phyloP scores from a whole-genome alignment of 2,888 invertebrate genomes.

The Podotricha telesiphe region DNA sequence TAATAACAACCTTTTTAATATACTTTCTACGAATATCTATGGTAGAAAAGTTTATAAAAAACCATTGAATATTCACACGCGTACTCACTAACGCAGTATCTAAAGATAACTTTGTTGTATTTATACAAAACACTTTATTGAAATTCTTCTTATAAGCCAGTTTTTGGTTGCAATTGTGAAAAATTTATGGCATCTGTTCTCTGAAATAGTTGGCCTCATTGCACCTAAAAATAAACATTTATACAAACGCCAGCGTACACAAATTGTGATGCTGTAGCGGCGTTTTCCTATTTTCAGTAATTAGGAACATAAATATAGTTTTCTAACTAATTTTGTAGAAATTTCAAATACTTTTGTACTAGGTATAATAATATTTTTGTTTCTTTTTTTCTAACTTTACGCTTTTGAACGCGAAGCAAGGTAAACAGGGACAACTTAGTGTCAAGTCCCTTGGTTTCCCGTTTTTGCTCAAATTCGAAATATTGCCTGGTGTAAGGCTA shows the following conservation, averaged over 20 bases:
- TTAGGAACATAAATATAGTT: conserved; percentile 8
- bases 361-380: too few species aligned
- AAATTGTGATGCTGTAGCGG: conserved; percentile 7
- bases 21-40: neutral
- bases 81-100: neutral
- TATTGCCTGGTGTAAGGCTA: too few species aligned
- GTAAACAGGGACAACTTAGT: too few species aligned
- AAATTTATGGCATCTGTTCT: conserved; percentile 38
- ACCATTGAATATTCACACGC: neutral
- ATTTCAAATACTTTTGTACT: neutral
- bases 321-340: neutral
- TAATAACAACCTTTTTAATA: too few species aligned
- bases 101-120: neutral
- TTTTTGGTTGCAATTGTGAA: conserved; percentile 26
- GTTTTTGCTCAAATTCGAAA: too few species aligned
- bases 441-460: too few species aligned
- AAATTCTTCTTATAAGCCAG: conserved; percentile 19
- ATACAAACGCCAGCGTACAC: conserved; percentile 32
- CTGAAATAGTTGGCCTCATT: conserved; percentile 38
- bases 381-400: too few species aligned
- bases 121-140: neutral
- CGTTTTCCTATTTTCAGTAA: conserved; percentile 9
- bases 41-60: neutral
- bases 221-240: conserved; percentile 37
- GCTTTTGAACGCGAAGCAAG: too few species aligned